phyloP scores from a whole-genome alignment of 2,113 vertebrate genomes.

The Trochalopteron elliotii region DNA sequence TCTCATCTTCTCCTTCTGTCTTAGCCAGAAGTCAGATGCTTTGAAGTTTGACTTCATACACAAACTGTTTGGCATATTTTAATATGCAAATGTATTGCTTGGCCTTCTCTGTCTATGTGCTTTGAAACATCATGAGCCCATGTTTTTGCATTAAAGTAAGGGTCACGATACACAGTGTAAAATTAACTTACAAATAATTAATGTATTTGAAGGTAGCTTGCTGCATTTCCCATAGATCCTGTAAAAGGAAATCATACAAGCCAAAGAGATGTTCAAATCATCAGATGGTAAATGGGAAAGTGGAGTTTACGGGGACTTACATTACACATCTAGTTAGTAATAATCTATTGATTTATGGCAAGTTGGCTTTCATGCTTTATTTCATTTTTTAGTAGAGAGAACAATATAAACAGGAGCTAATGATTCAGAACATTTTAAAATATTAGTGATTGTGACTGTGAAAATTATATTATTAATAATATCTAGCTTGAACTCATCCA shows the following conservation, averaged over 20 bases:
- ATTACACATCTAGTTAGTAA: neutral
- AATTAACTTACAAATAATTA: neutral
- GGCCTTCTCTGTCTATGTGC: neutral
- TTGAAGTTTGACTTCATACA: neutral
- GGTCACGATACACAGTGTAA: neutral
- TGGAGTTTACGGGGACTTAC: fast-evolving
- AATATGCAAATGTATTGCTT: neutral
- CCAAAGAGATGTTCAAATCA: neutral
- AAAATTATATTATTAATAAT: neutral
- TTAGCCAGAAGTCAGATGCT: neutral
- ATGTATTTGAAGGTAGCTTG: neutral
- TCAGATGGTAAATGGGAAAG: neutral
- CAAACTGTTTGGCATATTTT: neutral
- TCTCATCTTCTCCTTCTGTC: neutral
- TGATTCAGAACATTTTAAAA: neutral
- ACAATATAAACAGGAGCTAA: neutral
- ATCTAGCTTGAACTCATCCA: neutral
- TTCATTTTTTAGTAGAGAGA: neutral
- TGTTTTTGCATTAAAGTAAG: neutral
- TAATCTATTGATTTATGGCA: neutral
- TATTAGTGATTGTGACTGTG: neutral
- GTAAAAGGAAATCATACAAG: neutral
- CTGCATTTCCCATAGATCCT: neutral
- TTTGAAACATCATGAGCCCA: neutral
- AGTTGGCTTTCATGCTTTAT: neutral